Percentiles rank a stretch among this genome's conserved stretches.
These are phyloP conservation scores for Sepioteuthis lessoniana DNA, from an alignment of 2,888 invertebrate species.

Conservation along the genomic window DNA sequence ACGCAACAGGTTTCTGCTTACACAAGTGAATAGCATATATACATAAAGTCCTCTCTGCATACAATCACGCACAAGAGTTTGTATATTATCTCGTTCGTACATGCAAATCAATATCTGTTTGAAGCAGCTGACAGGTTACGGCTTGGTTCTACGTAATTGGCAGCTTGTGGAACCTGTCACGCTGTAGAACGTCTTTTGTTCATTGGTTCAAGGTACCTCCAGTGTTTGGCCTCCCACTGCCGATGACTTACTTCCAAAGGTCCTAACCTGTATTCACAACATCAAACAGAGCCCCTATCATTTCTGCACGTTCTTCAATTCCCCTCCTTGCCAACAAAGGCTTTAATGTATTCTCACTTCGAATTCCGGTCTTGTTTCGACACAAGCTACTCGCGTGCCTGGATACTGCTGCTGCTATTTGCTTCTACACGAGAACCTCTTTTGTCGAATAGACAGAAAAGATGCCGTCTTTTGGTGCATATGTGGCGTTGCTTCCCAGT, in stretches of 20 bases:
- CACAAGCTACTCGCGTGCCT: background rate
- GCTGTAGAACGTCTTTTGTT: background rate
- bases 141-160: background rate
- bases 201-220: background rate
- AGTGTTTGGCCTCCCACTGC: background rate
- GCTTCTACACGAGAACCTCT: background rate
- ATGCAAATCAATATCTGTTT: background rate
- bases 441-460: background rate
- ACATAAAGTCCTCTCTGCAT: no score
- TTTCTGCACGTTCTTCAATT: background rate
- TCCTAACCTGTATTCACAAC: slow-evolving; percentile 9
- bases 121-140: background rate
- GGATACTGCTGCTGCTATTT: background rate
- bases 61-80: background rate
- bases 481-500: background rate
- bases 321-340: background rate
- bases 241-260: background rate
- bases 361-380: background rate
- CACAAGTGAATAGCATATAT: background rate
- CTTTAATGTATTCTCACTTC: background rate
- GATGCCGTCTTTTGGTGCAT: background rate
- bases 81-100: background rate
- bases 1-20: no score
- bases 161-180: background rate
- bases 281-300: slow-evolving; percentile 8